Evolutionary conservation across 2,888 invertebrate species (phyloP).

Genomic region (Autographa gamma): DNA sequence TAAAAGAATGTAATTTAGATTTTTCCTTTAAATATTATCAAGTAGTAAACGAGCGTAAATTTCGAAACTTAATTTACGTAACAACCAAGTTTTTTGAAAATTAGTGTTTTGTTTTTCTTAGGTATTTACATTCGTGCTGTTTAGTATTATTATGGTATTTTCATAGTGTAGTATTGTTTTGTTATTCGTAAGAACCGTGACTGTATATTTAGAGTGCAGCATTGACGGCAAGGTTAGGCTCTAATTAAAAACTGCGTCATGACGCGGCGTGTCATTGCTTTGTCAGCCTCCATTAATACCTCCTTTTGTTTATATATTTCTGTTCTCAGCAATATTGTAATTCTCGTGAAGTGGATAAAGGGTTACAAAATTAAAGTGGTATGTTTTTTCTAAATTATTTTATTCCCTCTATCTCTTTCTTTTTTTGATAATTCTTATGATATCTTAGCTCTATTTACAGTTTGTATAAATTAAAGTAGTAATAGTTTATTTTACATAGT

Average conservation of each 20-base stretch:
- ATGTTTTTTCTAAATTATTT: constrained; percentile 79
- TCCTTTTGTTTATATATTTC: not conserved
- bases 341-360: not conserved
- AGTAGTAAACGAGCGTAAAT: not conserved
- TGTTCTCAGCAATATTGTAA: not conserved
- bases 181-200: not conserved
- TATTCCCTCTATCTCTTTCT: constrained; percentile 87
- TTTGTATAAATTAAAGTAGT: constrained; percentile 88
- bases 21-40: not conserved
- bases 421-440: constrained; percentile 85
- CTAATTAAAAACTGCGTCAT: not conserved
- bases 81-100: too few species aligned
- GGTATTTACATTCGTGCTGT: too few species aligned
- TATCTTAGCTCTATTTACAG: constrained; percentile 87
- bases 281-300: not conserved
- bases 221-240: not conserved
- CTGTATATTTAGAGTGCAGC: not conserved
- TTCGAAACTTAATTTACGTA: not conserved
- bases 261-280: not conserved
- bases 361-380: constrained; percentile 69
- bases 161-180: not conserved
- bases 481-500: constrained; percentile 84
- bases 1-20: not conserved
- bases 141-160: not conserved
- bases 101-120: too few species aligned